These are phyloP conservation scores for Brachylomia viminalis DNA, from an alignment of 2,888 invertebrate species.

Conservation along the genomic window DNA sequence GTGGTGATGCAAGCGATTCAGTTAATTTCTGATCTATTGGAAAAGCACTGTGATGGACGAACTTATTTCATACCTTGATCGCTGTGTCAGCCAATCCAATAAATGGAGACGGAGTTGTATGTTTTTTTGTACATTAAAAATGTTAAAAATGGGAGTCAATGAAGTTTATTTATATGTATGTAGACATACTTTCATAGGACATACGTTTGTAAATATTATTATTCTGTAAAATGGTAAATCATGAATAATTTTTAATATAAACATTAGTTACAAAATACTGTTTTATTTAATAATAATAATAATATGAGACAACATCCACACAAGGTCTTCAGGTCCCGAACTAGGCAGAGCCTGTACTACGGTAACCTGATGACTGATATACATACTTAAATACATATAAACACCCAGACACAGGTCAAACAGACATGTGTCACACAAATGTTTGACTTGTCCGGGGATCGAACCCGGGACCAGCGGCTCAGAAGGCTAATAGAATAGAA, in stretches of 20 bases:
- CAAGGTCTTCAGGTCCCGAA: too few species aligned
- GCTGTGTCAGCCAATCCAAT: slow-evolving; percentile 77
- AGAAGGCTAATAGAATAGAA: too few species aligned
- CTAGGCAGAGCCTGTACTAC: too few species aligned
- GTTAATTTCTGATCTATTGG: slow-evolving; percentile 24
- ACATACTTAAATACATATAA: too few species aligned
- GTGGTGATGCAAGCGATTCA: slow-evolving; percentile 30
- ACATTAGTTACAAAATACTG: slow-evolving; percentile 88
- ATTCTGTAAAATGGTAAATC: slow-evolving; percentile 90
- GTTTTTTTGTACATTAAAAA: slow-evolving; percentile 86
- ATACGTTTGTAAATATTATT: slow-evolving; percentile 90
- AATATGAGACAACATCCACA: too few species aligned
- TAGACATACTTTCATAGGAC: slow-evolving; percentile 87
- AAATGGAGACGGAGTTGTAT: slow-evolving; percentile 77
- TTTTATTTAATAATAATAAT: too few species aligned
- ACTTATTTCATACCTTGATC: slow-evolving; percentile 67
- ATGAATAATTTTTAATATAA: slow-evolving; percentile 90
- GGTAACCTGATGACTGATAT: too few species aligned
- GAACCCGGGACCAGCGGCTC: too few species aligned
- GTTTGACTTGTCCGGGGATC: too few species aligned
- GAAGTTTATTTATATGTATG: slow-evolving; percentile 90
- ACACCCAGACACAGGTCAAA: too few species aligned
- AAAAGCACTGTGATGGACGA: slow-evolving; percentile 26
- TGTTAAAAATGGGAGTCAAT: slow-evolving; percentile 87
- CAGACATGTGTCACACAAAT: too few species aligned